A percentile compares a stretch with the other conserved stretches of the same genome.
Evolutionary conservation across 2,888 invertebrate genomes (phyloP).

Genomic region (Agonopterix alstromeriana): DNA sequence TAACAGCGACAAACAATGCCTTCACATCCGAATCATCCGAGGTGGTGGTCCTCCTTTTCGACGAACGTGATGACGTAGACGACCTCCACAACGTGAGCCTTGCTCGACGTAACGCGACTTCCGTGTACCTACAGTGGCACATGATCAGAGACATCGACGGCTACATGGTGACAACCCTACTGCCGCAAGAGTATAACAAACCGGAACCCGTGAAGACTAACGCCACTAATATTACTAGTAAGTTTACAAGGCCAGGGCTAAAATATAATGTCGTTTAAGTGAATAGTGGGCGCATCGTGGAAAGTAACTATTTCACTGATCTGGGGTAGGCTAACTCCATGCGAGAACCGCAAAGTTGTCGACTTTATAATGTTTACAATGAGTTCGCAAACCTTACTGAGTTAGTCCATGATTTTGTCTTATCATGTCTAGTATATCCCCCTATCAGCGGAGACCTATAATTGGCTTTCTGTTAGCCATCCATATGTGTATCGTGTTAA

Average conservation of each 20-base stretch:
- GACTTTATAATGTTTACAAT: too few species aligned
- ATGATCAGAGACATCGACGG: slow-evolving; percentile 75
- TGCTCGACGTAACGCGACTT: slow-evolving; percentile 59
- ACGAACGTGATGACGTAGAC: slow-evolving; percentile 79
- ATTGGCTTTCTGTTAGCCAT: too few species aligned
- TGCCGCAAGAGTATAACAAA: slow-evolving; percentile 74
- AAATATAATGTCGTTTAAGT: too few species aligned
- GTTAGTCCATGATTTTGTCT: too few species aligned
- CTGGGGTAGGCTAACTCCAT: too few species aligned
- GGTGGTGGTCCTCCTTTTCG: slow-evolving; percentile 77
- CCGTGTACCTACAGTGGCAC: slow-evolving; percentile 79
- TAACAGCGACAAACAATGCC: slow-evolving; percentile 80
- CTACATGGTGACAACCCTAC: slow-evolving; percentile 71
- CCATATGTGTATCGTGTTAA: too few species aligned
- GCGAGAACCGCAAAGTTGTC: too few species aligned
- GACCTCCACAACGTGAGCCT: slow-evolving; percentile 75
- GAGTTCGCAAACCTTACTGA: too few species aligned
- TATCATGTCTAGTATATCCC: too few species aligned
- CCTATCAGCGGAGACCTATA: too few species aligned
- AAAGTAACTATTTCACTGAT: too few species aligned
- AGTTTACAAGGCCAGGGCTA: slow-evolving; percentile 15
- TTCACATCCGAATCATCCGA: slow-evolving; percentile 79
- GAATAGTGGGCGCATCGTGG: too few species aligned
- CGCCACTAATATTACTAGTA: slow-evolving; percentile 62
- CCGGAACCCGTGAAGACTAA: slow-evolving; percentile 56